Evolutionary conservation across 2,888 invertebrate genomes (phyloP).

Genomic region (Mimas tiliae): DNA sequence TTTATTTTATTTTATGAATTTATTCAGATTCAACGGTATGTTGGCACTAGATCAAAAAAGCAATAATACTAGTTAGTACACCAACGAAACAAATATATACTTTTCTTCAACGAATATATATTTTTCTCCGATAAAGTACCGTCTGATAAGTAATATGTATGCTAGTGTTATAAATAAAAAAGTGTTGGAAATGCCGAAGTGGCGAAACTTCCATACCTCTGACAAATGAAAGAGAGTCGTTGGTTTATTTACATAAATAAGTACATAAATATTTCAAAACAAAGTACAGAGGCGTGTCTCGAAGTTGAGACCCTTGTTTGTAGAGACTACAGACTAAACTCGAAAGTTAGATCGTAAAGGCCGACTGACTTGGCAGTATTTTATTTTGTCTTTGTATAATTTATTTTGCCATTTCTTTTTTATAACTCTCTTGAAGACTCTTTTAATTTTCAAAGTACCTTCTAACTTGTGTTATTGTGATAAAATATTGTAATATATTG

Average conservation of each 20-base stretch:
- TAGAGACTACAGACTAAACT: neutral
- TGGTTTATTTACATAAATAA: conserved; percentile 25
- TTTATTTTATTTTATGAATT: too few species aligned
- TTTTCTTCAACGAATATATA: too few species aligned
- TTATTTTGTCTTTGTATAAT: conserved; percentile 9
- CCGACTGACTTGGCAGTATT: conserved; percentile 12
- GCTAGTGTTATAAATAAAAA: neutral
- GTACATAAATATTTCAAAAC: conserved; percentile 29
- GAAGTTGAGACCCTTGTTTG: conserved; percentile 32
- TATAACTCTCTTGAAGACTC: neutral
- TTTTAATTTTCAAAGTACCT: neutral
- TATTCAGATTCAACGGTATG: too few species aligned
- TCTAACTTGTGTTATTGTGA: neutral
- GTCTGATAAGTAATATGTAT: too few species aligned
- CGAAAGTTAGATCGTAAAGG: conserved; percentile 13
- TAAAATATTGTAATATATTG: too few species aligned
- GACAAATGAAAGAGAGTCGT: neutral
- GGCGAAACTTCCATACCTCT: conserved; percentile 16
- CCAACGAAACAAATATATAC: too few species aligned
- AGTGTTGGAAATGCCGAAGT: neutral
- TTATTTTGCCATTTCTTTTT: conserved; percentile 7
- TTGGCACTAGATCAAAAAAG: too few species aligned
- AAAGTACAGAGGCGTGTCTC: conserved; percentile 36
- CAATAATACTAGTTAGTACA: too few species aligned
- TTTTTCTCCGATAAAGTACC: too few species aligned